Percentiles rank a stretch among this genome's conserved stretches.
Conservation (phyloP, 1,140 invertebrate genomes). For the Centruroides sculpturatus region DNA sequence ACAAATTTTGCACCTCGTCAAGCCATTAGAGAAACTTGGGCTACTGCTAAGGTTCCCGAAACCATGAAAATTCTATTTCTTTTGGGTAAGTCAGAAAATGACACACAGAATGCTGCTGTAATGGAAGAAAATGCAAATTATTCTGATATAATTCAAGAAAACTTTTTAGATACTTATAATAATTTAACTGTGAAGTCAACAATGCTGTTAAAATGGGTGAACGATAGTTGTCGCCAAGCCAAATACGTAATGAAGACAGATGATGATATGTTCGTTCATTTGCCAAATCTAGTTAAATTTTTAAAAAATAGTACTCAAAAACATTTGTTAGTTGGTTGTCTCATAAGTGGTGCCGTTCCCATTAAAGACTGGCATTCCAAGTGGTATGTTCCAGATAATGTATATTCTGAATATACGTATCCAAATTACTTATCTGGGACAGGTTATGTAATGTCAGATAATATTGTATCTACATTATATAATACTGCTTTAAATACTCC, state of each 20-base stretch:
- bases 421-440: conserved; percentile 73
- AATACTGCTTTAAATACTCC: conserved; percentile 27
- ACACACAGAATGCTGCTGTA: conserved; percentile 5
- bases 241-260: conserved; percentile 35
- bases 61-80: conserved; percentile 11
- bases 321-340: conserved; percentile 48
- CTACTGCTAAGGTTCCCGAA: conserved; percentile 14
- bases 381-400: conserved; percentile 58
- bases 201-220: conserved; percentile 62
- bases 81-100: conserved; percentile 9
- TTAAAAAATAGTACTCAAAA: conserved; percentile 15
- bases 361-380: conserved; percentile 55
- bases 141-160: conserved; percentile 79
- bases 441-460: conserved; percentile 61
- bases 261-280: conserved; percentile 39
- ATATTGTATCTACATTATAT: conserved; percentile 20
- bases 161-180: conserved; percentile 76
- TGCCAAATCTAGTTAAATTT: conserved; percentile 33
- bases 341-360: conserved; percentile 56
- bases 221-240: conserved; percentile 20
- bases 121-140: conserved; percentile 27
- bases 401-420: conserved; percentile 55
- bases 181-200: conserved; percentile 83
- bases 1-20: conserved; percentile 43
- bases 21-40: conserved; percentile 68